Conservation (phyloP, 2,888 invertebrate species). For the Marasmarcha lunaedactyla region DNA sequence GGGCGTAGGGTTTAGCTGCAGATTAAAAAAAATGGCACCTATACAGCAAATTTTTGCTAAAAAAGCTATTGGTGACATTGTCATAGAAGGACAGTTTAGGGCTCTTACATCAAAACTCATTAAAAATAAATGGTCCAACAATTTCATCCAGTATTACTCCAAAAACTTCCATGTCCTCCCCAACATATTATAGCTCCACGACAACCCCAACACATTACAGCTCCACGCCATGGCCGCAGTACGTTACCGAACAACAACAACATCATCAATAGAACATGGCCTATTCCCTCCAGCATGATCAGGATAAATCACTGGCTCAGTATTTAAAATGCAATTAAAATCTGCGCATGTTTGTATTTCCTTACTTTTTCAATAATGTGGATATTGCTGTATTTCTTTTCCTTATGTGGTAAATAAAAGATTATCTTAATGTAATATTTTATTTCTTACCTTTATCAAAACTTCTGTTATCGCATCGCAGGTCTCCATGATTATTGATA, state of each 20-base stretch:
- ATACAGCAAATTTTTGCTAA: conserved; percentile 53
- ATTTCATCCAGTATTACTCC: too few relatives aligned
- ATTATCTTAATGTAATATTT: too few relatives aligned
- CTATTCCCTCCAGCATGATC: too few relatives aligned
- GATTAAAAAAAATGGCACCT: conserved; percentile 37
- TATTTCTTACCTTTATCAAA: too few relatives aligned
- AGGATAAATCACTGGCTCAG: too few relatives aligned
- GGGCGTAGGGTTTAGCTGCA: conserved; percentile 28
- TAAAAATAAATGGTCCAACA: conserved; percentile 13
- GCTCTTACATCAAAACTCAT: conserved; percentile 41
- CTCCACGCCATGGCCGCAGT: conserved; percentile 15
- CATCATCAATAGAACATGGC: too few relatives aligned
- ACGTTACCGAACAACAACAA: conserved; percentile 10
- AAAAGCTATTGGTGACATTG: conserved; percentile 44
- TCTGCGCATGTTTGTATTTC: too few relatives aligned
- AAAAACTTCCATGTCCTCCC: conserved; percentile 13
- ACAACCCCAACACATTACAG: conserved; percentile 14
- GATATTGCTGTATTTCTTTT: too few relatives aligned
- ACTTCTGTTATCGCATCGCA: too few relatives aligned
- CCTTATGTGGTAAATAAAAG: too few relatives aligned
- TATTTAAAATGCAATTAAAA: too few relatives aligned
- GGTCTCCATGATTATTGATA: conserved; percentile 2
- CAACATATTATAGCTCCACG: conserved; percentile 12
- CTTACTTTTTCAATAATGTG: too few relatives aligned
- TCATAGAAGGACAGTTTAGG: conserved; percentile 51